Evolutionary conservation across 2,113 vertebrate species (phyloP).

Genomic region (Rhinichthys klamathensis): DNA sequence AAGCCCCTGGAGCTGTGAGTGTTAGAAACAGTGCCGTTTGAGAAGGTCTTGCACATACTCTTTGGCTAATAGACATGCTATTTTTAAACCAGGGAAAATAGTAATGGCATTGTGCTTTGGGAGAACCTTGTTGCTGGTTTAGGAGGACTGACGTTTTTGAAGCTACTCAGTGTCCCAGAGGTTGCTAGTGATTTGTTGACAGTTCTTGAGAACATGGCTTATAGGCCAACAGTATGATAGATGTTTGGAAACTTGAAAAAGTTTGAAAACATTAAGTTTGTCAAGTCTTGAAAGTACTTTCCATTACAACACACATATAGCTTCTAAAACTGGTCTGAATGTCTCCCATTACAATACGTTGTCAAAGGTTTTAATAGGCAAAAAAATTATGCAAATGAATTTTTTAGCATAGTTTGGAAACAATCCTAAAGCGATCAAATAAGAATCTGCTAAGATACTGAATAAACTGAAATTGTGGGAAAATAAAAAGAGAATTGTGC

Average conservation of each 20-base stretch:
- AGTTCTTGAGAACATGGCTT: neutral
- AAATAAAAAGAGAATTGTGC: neutral
- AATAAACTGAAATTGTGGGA: neutral
- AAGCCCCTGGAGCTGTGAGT: conserved; percentile 35
- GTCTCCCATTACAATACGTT: neutral
- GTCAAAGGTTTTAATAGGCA: neutral
- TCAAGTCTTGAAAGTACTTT: neutral
- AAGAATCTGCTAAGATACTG: neutral
- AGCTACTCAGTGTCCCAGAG: neutral
- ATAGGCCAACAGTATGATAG: neutral
- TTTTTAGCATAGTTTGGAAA: neutral
- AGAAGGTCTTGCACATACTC: conserved; percentile 43
- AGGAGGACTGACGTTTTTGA: neutral
- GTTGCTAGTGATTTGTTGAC: neutral
- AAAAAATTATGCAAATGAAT: no score
- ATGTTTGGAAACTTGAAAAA: neutral
- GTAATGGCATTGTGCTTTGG: conserved; percentile 22
- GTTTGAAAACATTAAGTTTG: neutral
- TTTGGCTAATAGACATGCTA: conserved; percentile 20
- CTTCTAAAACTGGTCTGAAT: neutral
- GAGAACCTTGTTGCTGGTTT: neutral
- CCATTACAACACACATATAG: neutral
- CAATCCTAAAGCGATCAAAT: neutral
- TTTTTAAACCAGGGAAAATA: conserved; percentile 48
- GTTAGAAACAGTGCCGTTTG: conserved; percentile 49